Base-by-base conservation (phyloP, 1,140 invertebrate species). In the Anoplolepis gracilipes region DNA sequence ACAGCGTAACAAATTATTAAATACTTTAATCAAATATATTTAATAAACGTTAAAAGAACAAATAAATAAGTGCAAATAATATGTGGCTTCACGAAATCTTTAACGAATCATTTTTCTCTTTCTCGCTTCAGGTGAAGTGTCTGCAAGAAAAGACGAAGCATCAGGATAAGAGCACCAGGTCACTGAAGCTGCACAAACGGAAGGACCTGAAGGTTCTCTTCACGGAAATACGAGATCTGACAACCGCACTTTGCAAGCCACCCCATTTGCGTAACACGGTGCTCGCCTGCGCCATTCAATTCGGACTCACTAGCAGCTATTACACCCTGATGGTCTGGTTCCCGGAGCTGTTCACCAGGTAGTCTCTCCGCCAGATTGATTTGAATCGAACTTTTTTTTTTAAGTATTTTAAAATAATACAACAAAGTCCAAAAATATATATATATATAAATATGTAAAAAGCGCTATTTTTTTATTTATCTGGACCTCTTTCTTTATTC, bases 251-350 rank as follows among this genome's bases (percentile, higher is more conserved):
- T 7, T 97, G 96, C 92, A 96, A 95, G 87, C 95, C 96, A 5
- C 97, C 97, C 2, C 96, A 97, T 93, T 94, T 97, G 61, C 96
- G 96, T 88, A 97, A 97, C 90, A 97, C 97, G 8, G 90, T 97
- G n/a, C 95, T 97, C 33, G 97, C 97, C 2, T 97, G 97, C 91
- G 94, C 96, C 2, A 97, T 97, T 88, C 97, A 97, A 91, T 97
- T 97, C 89, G 97, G 97, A 30, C 94, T 97, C 55, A 97, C 97
- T 33, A 96, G 97, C 25, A 98, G 97, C 90, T 98, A 98, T 92
- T 98, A 98, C 92, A 97, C 97, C 1, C 94, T 98, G 2, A 97
- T 98, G 97, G 96, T 98, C 84, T 98, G 97, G 97, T 98, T 98
- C 93, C 97, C 97, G 10, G 97, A 98, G 92, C 94, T 98, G 88